A percentile compares a stretch with the other conserved stretches of the same genome.
Conservation (phyloP, 1,140 invertebrate genomes). For the Mycetomoellerius zeteki region DNA sequence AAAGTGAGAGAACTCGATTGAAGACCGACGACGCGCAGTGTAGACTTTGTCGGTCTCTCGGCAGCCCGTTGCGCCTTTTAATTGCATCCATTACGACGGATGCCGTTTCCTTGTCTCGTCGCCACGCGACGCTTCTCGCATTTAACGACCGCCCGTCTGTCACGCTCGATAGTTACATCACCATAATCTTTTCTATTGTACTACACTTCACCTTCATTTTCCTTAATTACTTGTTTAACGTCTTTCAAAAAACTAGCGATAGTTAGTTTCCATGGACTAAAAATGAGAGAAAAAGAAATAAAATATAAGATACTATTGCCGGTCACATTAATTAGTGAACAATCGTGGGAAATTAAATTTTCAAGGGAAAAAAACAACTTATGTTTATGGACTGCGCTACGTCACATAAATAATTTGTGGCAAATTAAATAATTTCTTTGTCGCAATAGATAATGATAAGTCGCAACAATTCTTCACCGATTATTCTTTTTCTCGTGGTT, state of each 20-base stretch:
- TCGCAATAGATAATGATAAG: not conserved
- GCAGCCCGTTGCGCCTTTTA: slow-evolving; percentile 77
- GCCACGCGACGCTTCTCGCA: slow-evolving; percentile 16
- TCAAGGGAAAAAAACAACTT: not conserved
- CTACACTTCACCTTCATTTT: not conserved
- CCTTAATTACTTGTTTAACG: slow-evolving; percentile 4
- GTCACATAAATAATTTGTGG: not conserved
- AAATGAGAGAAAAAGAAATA: not conserved
- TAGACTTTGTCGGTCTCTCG: slow-evolving; percentile 37
- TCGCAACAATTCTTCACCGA: not conserved
- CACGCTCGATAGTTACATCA: slow-evolving; percentile 1
- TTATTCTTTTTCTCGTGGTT: not conserved
- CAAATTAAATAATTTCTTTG: slow-evolving; percentile 11
- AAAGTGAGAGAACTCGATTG: slow-evolving; percentile 44
- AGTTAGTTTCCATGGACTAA: not conserved
- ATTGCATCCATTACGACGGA: slow-evolving; percentile 79
- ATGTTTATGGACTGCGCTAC: too few relatives aligned
- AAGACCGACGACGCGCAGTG: slow-evolving; percentile 13
- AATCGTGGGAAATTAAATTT: slow-evolving; percentile 30
- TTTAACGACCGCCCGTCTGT: slow-evolving; percentile 34
- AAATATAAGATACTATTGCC: not conserved
- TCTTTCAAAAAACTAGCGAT: not conserved
- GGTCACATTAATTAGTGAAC: not conserved
- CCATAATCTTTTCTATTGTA: slow-evolving; percentile 24
- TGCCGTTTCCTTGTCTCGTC: not conserved